Conservation (phyloP, 2,888 invertebrate genomes). For the Amphipoea lucens region DNA sequence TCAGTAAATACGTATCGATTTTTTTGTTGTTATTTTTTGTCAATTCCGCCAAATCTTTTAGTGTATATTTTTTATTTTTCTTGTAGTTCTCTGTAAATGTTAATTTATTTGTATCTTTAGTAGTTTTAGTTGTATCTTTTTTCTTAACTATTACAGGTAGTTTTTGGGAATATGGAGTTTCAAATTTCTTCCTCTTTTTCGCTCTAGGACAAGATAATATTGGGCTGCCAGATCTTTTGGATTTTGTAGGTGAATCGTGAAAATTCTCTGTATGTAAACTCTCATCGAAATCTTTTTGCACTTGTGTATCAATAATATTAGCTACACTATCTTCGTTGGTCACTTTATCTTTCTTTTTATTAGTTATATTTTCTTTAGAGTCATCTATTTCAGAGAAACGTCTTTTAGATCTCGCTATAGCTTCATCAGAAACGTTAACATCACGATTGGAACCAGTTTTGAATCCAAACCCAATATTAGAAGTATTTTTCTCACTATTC, state of each 20-base stretch:
- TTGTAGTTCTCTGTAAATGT: slow-evolving; percentile 72
- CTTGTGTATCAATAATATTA: slow-evolving; percentile 79
- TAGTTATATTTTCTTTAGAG: background rate
- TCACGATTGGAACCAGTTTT: slow-evolving; percentile 42
- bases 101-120: slow-evolving; percentile 49
- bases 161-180: slow-evolving; percentile 77
- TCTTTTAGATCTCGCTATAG: slow-evolving; percentile 45
- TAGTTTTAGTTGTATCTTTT: slow-evolving; percentile 36
- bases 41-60: slow-evolving; percentile 73
- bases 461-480: slow-evolving; percentile 18
- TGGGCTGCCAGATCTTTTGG: slow-evolving; percentile 83
- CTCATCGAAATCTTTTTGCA: slow-evolving; percentile 82
- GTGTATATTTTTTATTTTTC: slow-evolving; percentile 72
- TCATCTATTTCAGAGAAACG: slow-evolving; percentile 52
- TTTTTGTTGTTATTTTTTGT: slow-evolving; percentile 52
- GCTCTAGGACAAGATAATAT: slow-evolving; percentile 84
- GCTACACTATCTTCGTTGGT: slow-evolving; percentile 49
- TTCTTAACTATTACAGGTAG: slow-evolving; percentile 26
- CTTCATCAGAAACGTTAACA: slow-evolving; percentile 34
- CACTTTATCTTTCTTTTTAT: slow-evolving; percentile 29
- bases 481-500: background rate
- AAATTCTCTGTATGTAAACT: slow-evolving; percentile 83
- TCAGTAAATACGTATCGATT: slow-evolving; percentile 68
- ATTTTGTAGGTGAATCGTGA: slow-evolving; percentile 67
- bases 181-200: slow-evolving; percentile 79